These are phyloP conservation scores for Callinectes sapidus DNA, from an alignment of 2,888 invertebrate species.

Conservation along the genomic window DNA sequence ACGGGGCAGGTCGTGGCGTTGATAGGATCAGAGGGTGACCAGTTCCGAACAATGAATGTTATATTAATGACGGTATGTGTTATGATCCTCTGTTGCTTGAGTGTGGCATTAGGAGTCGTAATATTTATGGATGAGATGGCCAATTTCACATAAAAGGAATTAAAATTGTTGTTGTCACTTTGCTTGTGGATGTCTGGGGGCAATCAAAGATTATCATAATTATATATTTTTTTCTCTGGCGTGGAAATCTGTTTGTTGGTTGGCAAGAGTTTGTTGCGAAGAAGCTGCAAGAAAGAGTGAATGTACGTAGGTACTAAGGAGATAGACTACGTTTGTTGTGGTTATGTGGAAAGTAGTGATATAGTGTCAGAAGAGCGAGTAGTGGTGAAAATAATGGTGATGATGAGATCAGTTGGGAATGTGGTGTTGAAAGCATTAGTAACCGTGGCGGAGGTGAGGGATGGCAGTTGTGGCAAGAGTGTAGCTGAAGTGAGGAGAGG, in stretches of 20 bases:
- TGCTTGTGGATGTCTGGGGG: neutral
- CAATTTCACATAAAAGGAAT: neutral
- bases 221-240: neutral
- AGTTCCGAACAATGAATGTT: slow-evolving; percentile 12
- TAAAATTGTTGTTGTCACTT: slow-evolving; percentile 13
- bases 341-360: slow-evolving; percentile 1
- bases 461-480: slow-evolving; percentile 16
- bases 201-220: neutral
- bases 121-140: neutral
- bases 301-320: neutral
- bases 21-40: slow-evolving; percentile 19
- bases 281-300: neutral
- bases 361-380: neutral
- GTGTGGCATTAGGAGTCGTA: slow-evolving; percentile 18
- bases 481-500: neutral
- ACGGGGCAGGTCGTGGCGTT: slow-evolving; percentile 32
- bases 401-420: slow-evolving; percentile 32
- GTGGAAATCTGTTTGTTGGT: neutral
- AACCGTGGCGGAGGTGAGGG: slow-evolving; percentile 32
- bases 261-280: slow-evolving; percentile 13
- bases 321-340: neutral
- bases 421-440: slow-evolving; percentile 36
- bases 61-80: neutral
- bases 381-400: slow-evolving; percentile 12
- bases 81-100: neutral